A percentile compares a stretch with the other conserved stretches of the same genome.
Conservation (phyloP, 2,113 vertebrate genomes). For the Lipophrys pholis region DNA sequence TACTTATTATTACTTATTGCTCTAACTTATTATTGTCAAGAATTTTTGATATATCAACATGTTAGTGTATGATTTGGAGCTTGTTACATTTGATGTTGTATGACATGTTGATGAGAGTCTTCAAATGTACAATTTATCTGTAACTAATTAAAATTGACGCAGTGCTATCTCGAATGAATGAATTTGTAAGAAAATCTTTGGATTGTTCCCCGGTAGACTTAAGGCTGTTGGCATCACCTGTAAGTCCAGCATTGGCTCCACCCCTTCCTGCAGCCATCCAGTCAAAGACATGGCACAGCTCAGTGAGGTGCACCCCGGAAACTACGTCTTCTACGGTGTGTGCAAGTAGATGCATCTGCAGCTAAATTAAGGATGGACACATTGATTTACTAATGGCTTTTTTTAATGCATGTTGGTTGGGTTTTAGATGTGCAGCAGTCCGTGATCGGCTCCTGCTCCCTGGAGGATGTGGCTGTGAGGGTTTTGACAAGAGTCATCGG, state of each 20-base stretch:
- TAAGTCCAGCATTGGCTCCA: slow-evolving; percentile 89
- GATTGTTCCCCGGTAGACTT: slow-evolving; percentile 73
- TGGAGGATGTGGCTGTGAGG: slow-evolving; percentile 86
- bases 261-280: slow-evolving; percentile 88
- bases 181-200: neutral
- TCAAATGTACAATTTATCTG: no score
- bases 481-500: slow-evolving; percentile 87
- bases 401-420: neutral
- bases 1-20: no score
- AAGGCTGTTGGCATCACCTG: slow-evolving; percentile 78
- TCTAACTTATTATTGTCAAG: no score
- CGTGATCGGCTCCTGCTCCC: slow-evolving; percentile 85
- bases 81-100: no score
- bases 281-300: slow-evolving; percentile 85
- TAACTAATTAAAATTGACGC: no score
- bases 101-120: no score
- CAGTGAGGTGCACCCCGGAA: slow-evolving; percentile 89
- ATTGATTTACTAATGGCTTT: no score
- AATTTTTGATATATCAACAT: no score
- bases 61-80: no score
- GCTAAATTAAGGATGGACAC: no score
- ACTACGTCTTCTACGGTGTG: slow-evolving; percentile 88
- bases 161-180: neutral
- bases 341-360: slow-evolving; percentile 53
- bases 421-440: slow-evolving; percentile 86